A percentile compares a stretch with the other conserved stretches of the same genome.
Conservation (phyloP, 2,113 vertebrate genomes). For the Telmatochromis brachygnathus region DNA sequence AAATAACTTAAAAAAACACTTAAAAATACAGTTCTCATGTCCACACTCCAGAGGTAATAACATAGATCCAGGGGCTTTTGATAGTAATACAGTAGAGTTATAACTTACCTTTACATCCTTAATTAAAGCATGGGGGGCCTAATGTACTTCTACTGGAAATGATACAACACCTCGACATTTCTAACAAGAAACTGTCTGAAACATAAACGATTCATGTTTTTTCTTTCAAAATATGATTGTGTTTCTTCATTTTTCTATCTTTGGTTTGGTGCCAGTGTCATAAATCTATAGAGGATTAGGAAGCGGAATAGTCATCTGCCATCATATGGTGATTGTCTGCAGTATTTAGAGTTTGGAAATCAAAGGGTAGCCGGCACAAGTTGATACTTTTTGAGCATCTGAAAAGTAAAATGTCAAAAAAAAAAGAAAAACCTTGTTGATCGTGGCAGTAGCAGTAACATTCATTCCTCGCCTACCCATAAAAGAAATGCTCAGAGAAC, state of each 20-base stretch:
- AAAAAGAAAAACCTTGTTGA: not conserved
- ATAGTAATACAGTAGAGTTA: not conserved
- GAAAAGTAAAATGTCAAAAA: not conserved
- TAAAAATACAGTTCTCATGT: not conserved
- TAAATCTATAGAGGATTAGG: not conserved
- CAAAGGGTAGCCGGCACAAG: not conserved
- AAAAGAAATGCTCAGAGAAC: not conserved
- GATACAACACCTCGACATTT: not conserved
- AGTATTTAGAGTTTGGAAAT: not conserved
- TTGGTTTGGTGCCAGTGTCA: not conserved
- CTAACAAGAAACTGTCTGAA: not conserved
- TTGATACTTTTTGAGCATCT: not conserved
- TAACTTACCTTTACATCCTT: not conserved
- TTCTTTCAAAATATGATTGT: not conserved
- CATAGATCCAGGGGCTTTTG: not conserved
- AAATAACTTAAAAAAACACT: not conserved
- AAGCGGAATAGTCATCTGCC: not conserved
- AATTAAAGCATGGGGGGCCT: not conserved
- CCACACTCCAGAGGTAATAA: not conserved
- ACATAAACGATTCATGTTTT: fast-evolving
- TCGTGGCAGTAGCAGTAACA: not conserved
- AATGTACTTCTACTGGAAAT: not conserved
- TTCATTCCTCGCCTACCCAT: not conserved
- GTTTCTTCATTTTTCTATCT: not conserved
- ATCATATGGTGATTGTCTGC: not conserved